Conservation (phyloP, 1,140 invertebrate species). For the Papilio machaon region DNA sequence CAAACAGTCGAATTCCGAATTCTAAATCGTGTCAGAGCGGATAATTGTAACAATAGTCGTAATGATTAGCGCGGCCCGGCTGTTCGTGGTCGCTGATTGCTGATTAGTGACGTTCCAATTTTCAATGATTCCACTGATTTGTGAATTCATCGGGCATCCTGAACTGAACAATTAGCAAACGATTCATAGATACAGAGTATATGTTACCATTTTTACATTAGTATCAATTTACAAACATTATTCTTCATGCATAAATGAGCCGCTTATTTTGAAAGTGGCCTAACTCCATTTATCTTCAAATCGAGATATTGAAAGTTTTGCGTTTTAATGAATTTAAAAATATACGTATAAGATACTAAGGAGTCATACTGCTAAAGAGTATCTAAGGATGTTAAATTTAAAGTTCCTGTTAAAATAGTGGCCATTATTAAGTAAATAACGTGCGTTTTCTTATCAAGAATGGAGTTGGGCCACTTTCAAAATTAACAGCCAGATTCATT, state of each 20-base stretch:
- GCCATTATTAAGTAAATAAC: too few relatives aligned
- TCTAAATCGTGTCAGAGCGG: constrained; percentile 65
- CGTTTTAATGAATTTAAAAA: too few relatives aligned
- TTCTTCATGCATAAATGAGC: not conserved
- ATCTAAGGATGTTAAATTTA: too few relatives aligned
- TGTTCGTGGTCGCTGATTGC: constrained; percentile 51
- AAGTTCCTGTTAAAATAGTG: too few relatives aligned
- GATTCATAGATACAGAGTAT: constrained; percentile 21
- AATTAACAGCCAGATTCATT: too few relatives aligned
- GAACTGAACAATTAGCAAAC: constrained; percentile 46
- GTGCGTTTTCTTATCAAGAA: too few relatives aligned
- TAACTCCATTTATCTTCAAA: too few relatives aligned
- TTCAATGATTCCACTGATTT: constrained; percentile 58
- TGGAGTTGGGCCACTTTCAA: too few relatives aligned
- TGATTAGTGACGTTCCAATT: constrained; percentile 53
- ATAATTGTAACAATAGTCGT: constrained; percentile 74
- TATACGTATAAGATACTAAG: too few relatives aligned
- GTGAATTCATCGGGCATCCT: constrained; percentile 57
- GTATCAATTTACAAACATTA: not conserved
- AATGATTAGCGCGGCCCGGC: constrained; percentile 62
- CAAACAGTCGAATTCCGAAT: constrained; percentile 50
- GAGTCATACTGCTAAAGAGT: too few relatives aligned
- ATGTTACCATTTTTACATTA: not conserved
- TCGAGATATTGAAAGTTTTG: too few relatives aligned
- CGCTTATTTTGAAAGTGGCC: too few relatives aligned